These are phyloP conservation scores for Meles meles DNA, from an alignment of 2,113 vertebrate genomes.

Conservation along the genomic window DNA sequence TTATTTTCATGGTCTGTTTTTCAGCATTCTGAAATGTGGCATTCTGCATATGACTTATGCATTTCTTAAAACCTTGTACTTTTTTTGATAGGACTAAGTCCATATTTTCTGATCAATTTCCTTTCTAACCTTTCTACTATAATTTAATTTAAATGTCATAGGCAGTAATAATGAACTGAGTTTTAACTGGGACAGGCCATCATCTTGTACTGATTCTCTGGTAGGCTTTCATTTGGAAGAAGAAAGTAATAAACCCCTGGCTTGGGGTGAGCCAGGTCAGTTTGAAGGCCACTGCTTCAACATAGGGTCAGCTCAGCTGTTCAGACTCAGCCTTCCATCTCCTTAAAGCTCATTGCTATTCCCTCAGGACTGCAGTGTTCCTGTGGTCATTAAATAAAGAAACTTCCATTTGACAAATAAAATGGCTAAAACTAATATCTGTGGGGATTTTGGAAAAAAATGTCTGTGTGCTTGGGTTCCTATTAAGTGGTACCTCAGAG, in stretches of 20 bases:
- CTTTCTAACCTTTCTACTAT: background rate
- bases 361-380: background rate
- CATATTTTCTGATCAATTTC: background rate
- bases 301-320: background rate
- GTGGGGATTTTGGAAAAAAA: background rate
- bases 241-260: background rate
- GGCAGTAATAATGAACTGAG: background rate
- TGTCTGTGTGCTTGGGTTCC: background rate
- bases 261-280: background rate
- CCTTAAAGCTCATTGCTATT: background rate
- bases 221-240: background rate
- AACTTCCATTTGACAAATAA: background rate
- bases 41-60: background rate
- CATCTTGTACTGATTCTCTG: background rate
- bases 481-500: background rate
- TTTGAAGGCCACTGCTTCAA: background rate
- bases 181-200: background rate
- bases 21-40: background rate
- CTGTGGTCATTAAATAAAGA: background rate
- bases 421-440: background rate
- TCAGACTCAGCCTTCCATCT: background rate
- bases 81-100: background rate
- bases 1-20: background rate
- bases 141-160: background rate
- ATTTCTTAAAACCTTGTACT: background rate